These are phyloP conservation scores for Hirtodrosophila cameraria DNA, from an alignment of 2,888 invertebrate genomes.

Conservation along the genomic window DNA sequence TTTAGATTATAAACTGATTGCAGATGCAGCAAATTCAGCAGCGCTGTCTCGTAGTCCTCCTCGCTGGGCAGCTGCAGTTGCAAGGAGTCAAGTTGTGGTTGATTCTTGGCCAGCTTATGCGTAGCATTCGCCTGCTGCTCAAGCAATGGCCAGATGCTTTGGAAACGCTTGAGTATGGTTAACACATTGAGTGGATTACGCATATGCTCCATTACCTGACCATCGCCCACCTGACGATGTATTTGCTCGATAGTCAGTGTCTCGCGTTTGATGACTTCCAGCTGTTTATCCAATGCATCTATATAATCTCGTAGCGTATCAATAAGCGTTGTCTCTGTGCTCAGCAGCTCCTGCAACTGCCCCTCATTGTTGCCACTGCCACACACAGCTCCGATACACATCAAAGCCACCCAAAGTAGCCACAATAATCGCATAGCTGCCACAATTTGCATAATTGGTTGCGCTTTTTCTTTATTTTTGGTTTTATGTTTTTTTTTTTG, in stretches of 20 bases:
- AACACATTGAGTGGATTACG: constrained; percentile 97
- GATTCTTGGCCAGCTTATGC: constrained; percentile 23
- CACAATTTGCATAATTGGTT: constrained; percentile 61
- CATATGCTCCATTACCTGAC: constrained; percentile 82
- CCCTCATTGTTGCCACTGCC: constrained; percentile 23
- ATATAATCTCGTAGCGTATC: constrained; percentile 72
- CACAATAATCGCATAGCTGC: constrained; percentile 33
- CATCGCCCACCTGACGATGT: constrained; percentile 60
- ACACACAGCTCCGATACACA: constrained; percentile 10
- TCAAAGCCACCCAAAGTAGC: constrained; percentile 34
- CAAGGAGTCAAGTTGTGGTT: constrained; percentile 8
- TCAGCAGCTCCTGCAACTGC: constrained; percentile 61
- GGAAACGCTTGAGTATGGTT: constrained; percentile 94
- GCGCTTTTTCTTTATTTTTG: constrained; percentile 10
- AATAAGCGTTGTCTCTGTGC: constrained; percentile 72
- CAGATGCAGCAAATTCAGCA: constrained; percentile 82
- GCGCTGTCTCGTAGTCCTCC: constrained; percentile 73
- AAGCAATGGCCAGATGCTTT: constrained; percentile 90
- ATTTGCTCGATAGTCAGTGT: constrained; percentile 61
- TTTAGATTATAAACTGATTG: constrained; percentile 88
- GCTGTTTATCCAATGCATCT: constrained; percentile 60
- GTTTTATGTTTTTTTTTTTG: constrained; percentile 10
- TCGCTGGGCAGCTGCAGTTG: constrained; percentile 70
- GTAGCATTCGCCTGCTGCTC: constrained; percentile 85
- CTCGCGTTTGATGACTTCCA: constrained; percentile 64